These are phyloP conservation scores for Choreutis nemorana DNA, from an alignment of 2,888 invertebrate genomes.

Conservation along the genomic window DNA sequence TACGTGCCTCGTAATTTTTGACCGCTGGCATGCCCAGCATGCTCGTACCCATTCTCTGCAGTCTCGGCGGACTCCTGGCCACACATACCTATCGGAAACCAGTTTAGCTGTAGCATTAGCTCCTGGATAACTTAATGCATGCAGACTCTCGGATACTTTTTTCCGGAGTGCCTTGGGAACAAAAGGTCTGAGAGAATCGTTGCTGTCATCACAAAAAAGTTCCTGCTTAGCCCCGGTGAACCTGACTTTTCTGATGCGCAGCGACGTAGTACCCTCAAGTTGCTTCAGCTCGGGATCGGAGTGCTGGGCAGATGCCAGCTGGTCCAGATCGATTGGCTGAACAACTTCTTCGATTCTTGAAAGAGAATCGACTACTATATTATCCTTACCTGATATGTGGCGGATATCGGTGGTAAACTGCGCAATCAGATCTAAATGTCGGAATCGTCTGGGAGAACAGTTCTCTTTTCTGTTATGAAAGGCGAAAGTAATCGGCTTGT, in stretches of 20 bases:
- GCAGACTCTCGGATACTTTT: conserved; percentile 12
- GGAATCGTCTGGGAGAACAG: conserved; percentile 20
- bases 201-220: conserved; percentile 12
- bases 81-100: conserved; percentile 20
- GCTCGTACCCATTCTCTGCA: too few relatives aligned
- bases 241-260: not conserved
- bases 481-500: conserved; percentile 22
- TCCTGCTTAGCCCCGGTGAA: conserved; percentile 5
- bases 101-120: conserved; percentile 12
- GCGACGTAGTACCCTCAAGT: not conserved
- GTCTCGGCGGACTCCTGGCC: conserved; percentile 11
- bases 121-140: conserved; percentile 15
- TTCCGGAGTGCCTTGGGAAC: conserved; percentile 9
- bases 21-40: too few relatives aligned
- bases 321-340: conserved; percentile 2
- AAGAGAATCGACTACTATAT: conserved; percentile 12
- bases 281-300: conserved; percentile 3
- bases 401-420: conserved; percentile 26
- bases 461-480: conserved; percentile 19
- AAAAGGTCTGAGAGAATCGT: conserved; percentile 10
- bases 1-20: too few relatives aligned
- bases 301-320: conserved; percentile 1
- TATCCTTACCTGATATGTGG: conserved; percentile 17
- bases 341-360: conserved; percentile 14
- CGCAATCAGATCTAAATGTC: conserved; percentile 21